Conservation (phyloP, 2,113 vertebrate genomes). For the Rhea americana region DNA sequence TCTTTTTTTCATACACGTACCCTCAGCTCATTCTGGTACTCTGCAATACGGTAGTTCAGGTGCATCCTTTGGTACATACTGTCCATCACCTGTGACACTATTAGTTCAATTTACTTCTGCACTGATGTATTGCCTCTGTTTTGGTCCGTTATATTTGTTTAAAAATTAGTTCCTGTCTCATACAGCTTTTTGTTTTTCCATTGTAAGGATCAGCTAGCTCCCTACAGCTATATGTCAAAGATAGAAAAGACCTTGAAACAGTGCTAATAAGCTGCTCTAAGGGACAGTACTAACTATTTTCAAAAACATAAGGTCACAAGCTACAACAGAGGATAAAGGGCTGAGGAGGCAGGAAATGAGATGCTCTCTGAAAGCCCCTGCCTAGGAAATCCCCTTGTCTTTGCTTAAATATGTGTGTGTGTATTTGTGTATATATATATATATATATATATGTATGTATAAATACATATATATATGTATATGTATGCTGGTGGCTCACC, state of each 20-base stretch:
- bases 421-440: neutral
- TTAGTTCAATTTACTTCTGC: neutral
- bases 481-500: neutral
- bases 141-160: neutral
- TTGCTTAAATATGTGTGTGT: neutral
- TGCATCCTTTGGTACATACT: neutral
- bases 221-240: neutral
- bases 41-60: neutral
- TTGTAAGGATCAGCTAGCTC: neutral
- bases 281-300: neutral
- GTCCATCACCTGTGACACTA: neutral
- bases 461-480: neutral
- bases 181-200: neutral
- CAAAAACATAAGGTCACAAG: neutral
- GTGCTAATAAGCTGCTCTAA: accelerated
- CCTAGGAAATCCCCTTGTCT: neutral
- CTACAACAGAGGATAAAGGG: neutral
- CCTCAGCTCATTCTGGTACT: neutral
- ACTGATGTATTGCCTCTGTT: neutral
- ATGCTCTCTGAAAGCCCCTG: neutral
- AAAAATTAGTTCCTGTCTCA: neutral
- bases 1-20: neutral
- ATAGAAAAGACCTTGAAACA: neutral
- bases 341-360: neutral
- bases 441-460: neutral